Conservation (phyloP, 53 echinoderm and acorn worm species). For the Paracentrotus lividus region DNA sequence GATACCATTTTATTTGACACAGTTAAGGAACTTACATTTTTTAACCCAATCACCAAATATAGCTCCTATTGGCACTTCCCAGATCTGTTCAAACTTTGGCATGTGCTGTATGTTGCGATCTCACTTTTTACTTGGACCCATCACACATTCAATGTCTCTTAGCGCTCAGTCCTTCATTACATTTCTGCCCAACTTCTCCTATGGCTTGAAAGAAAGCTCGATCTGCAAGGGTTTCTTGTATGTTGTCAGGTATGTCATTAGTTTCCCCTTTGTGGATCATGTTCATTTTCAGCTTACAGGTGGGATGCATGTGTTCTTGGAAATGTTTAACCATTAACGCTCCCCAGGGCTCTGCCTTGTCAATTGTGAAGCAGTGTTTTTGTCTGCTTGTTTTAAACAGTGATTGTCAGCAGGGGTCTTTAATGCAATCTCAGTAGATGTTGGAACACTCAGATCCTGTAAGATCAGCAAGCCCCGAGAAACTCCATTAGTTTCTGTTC, state of each 20-base stretch:
- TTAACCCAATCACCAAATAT: too few species aligned
- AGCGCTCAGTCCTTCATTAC: slow-evolving; percentile 81
- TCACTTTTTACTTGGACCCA: slow-evolving; percentile 75
- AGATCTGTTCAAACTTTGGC: slow-evolving; percentile 75
- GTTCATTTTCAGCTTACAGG: too few species aligned
- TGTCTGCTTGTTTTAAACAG: slow-evolving; percentile 79
- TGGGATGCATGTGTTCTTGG: too few species aligned
- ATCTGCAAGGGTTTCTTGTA: slow-evolving; percentile 60
- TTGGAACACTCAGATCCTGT: background rate
- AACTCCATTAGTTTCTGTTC: background rate
- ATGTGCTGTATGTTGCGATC: slow-evolving; percentile 89
- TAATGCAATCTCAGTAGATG: slow-evolving; percentile 2
- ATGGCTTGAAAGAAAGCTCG: slow-evolving; percentile 94
- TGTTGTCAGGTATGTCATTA: slow-evolving; percentile 71
- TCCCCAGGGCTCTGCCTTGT: slow-evolving; percentile 23
- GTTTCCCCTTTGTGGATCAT: slow-evolving; percentile 89
- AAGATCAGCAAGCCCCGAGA: background rate
- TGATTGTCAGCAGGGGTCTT: slow-evolving; percentile 65
- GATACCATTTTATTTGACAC: too few species aligned
- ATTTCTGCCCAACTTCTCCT: slow-evolving; percentile 82
- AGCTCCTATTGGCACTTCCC: slow-evolving; percentile 89
- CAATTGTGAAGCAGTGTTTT: slow-evolving; percentile 72
- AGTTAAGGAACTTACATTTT: too few species aligned
- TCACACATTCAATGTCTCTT: slow-evolving; percentile 73
- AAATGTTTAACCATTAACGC: slow-evolving; percentile 49